These are phyloP conservation scores for Zaprionus davidi DNA, from an alignment of 1,140 invertebrate species.

Conservation along the genomic window DNA sequence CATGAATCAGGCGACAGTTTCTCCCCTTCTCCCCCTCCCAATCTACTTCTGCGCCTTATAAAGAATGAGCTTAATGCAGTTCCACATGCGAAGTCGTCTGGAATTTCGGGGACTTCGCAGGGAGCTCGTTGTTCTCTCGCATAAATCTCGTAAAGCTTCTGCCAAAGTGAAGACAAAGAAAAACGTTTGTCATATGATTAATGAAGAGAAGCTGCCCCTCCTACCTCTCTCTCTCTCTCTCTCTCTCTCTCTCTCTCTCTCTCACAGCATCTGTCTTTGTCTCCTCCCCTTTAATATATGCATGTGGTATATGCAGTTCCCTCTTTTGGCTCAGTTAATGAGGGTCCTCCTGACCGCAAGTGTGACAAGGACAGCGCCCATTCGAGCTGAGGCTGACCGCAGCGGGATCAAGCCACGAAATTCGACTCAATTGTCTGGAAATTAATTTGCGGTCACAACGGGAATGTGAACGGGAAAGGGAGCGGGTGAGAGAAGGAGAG, in stretches of 20 bases:
- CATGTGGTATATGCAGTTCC: not conserved
- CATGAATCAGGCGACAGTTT: constrained; percentile 44
- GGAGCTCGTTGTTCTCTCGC: constrained; percentile 21
- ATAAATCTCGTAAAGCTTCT: constrained; percentile 66
- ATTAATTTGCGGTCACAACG: constrained; percentile 72
- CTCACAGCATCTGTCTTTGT: not conserved
- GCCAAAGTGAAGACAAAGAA: constrained; percentile 66
- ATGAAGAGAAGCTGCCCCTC: constrained; percentile 42
- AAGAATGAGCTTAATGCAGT: constrained; percentile 49
- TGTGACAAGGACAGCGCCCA: constrained; percentile 41
- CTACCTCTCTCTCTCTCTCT: not conserved
- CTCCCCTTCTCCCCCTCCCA: too few species aligned
- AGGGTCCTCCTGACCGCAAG: constrained; percentile 35
- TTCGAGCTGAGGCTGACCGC: not conserved
- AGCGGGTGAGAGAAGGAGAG: not conserved
- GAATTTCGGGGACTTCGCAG: not conserved
- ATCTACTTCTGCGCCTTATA: not conserved
- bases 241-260: not conserved
- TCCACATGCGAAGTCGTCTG: constrained; percentile 17
- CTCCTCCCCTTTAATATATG: not conserved
- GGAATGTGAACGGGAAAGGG: constrained; percentile 27
- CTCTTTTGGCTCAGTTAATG: not conserved
- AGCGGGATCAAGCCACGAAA: constrained; percentile 6
- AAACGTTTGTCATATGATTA: constrained; percentile 81
- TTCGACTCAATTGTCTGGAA: constrained; percentile 60